phyloP scores from a whole-genome alignment of 2,888 invertebrate genomes.

The Pteria penguin region DNA sequence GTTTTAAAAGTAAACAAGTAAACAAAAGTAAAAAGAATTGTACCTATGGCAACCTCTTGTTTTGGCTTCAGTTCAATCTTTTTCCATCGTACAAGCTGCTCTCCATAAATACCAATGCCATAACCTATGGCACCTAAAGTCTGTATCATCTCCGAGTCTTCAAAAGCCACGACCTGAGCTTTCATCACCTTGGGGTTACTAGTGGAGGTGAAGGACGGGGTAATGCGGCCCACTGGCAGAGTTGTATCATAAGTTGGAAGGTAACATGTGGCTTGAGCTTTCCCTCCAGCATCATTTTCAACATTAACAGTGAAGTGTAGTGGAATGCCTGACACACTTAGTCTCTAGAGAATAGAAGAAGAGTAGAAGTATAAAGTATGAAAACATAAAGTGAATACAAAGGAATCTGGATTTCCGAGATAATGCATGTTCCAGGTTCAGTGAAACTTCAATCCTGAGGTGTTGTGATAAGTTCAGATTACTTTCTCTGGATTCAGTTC shows the following conservation, averaged over 20 bases:
- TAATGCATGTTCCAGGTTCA: neutral
- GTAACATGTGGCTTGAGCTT: conserved; percentile 54
- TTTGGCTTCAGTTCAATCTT: conserved; percentile 8
- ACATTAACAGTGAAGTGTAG: conserved; percentile 62
- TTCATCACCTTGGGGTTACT: conserved; percentile 59
- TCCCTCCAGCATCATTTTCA: conserved; percentile 59
- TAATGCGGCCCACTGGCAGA: conserved; percentile 58
- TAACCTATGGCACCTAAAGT: conserved; percentile 46
- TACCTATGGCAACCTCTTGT: too few species aligned
- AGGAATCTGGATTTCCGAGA: neutral
- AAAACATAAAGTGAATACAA: neutral
- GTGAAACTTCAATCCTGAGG: neutral
- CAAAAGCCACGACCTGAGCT: conserved; percentile 56
- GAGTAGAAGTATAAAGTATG: too few species aligned
- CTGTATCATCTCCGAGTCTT: conserved; percentile 53
- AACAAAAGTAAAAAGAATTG: too few species aligned
- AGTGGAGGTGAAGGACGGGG: conserved; percentile 53
- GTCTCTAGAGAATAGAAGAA: conserved; percentile 26
- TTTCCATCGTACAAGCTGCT: conserved; percentile 51
- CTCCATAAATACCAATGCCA: conserved; percentile 50
- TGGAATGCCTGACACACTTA: conserved; percentile 52
- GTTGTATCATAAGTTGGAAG: conserved; percentile 64
- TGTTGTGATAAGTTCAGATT: neutral
- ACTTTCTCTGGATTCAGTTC: too few species aligned
- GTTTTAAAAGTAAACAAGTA: too few species aligned